A percentile compares a stretch with the other conserved stretches of the same genome.
Conservation (phyloP, 1,140 invertebrate species). For the Zaprionus africanus region DNA sequence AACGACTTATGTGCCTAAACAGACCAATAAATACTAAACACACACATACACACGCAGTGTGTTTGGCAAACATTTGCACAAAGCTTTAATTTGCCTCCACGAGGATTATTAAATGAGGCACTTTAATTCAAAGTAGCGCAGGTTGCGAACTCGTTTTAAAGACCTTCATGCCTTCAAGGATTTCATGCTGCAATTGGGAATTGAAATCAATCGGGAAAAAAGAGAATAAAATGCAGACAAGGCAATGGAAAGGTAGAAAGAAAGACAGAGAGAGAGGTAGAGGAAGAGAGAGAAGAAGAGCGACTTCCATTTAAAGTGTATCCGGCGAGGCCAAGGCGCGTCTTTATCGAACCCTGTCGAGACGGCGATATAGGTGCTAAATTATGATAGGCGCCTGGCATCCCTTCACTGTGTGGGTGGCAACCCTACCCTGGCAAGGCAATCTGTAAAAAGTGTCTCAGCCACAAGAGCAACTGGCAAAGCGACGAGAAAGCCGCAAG, state of each 20-base stretch:
- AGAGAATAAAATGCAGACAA: no score
- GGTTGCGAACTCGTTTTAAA: background rate
- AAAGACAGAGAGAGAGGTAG: background rate
- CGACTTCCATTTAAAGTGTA: background rate
- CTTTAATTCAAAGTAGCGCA: background rate
- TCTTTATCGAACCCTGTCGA: background rate
- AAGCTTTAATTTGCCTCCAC: background rate
- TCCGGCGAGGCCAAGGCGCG: background rate
- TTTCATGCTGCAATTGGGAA: background rate
- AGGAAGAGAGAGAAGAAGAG: background rate
- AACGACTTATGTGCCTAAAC: background rate
- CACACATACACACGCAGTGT: background rate
- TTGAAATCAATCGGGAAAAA: background rate
- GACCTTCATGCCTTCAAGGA: background rate
- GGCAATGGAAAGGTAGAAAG: background rate
- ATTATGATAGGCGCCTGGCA: background rate
- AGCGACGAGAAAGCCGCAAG: background rate
- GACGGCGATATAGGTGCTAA: background rate
- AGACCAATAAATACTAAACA: background rate
- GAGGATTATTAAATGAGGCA: background rate
- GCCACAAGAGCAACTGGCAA: background rate
- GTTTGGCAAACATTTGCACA: background rate
- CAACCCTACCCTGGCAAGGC: background rate
- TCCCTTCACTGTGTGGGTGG: background rate
- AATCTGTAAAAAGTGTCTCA: constrained; percentile 4